Base-by-base conservation (phyloP, 2,888 invertebrate species). In the Ganaspis brasiliensis region DNA sequence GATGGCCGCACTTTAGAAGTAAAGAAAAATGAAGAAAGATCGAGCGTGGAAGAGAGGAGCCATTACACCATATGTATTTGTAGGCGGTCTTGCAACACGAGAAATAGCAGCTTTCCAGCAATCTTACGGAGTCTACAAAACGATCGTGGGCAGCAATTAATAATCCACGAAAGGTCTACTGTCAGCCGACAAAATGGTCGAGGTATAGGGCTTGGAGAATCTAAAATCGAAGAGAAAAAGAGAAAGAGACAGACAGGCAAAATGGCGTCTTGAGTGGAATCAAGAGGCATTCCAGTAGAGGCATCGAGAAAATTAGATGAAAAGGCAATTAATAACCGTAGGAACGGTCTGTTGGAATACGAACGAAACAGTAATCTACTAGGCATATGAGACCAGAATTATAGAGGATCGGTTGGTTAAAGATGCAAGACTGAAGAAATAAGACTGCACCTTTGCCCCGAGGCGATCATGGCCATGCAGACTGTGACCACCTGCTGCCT, bases 401-500 rank as follows among this genome's bases (percentile, higher is more conserved):
- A 76, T 67, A 80, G 75, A 80, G 75, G 76, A 82, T 77, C 82
- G 78, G 82, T 75, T 63, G 72, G 57, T 75, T 72, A 78, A 78
- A 78, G 19, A 73, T 73, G 61, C 45, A 73, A 75, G 76, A 75
- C 37, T 59, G 75, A 73, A 72, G 61, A 67, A 79, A 81, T 75
- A 77, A 80, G 81, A 79, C 74, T 81, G 83, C 76, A 84, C 81
- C 83, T 84, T 83, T 85, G 81, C 82, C 84, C 85, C 79, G 82
- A 77, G 80, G 87, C 82, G 82, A 79, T 79, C 82, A 74, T 63
- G 63, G 21, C 63, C 40, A 26, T 31, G 73, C 72, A 77, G 76
- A 77, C 71, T 67, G 71, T 79, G 91, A 89, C 91, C 91, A 89
- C 91, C 91, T 89, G 91, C 91, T 91, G 91, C 90, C 90, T 84